Base-by-base conservation (phyloP, 2,888 invertebrate species). In the Papilio protenor region DNA sequence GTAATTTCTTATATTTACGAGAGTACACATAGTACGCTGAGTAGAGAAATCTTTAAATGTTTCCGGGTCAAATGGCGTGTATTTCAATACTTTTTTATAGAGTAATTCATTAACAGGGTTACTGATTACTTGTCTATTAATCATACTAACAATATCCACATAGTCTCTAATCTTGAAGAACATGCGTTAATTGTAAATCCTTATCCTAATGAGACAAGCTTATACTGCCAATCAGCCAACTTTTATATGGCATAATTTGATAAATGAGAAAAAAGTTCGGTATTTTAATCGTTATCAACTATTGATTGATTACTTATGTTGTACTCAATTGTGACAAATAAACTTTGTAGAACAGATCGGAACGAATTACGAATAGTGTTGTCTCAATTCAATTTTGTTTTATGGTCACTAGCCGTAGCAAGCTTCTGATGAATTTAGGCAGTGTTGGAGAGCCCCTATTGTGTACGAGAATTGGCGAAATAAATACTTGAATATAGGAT, bases 1-100 rank as follows among this genome's bases (percentile, higher is more conserved):
- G 74, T 74, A 77, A 77, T 78, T 78, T 55, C 55, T 64, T 71
- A 57, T 71, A 33, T 75, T 64, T 57, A 23, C 77, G 64, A 40
- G 64, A 40, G 10, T 33, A 45, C 45, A 66, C 40, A 66, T 69
- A 3, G 45, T 69, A 45, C 11, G 6, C 40, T 18, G 5, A 45
- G 11, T 40, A 14, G n/a, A 40, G 40, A 45, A 40, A n/a, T 33
- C 27, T 66, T 66, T n/a, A 66, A 14, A 69, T 69, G 40, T 45
- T 69, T 45, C 45, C n/a, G 21, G n/a, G 40, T 69, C 5, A 12
- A 69, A 21, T n/a, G 6, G 5, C 45, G 12, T 45, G 12, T 5
- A 21, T 5, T 66, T 69, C 12, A 40, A 18, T 21, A 18, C 6
- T 64, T 2, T 33, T 59, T 12, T 59, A 12, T 8, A 40, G 0